Evolutionary conservation across 2,888 invertebrate species (phyloP).

Genomic region (Noctua pronuba): DNA sequence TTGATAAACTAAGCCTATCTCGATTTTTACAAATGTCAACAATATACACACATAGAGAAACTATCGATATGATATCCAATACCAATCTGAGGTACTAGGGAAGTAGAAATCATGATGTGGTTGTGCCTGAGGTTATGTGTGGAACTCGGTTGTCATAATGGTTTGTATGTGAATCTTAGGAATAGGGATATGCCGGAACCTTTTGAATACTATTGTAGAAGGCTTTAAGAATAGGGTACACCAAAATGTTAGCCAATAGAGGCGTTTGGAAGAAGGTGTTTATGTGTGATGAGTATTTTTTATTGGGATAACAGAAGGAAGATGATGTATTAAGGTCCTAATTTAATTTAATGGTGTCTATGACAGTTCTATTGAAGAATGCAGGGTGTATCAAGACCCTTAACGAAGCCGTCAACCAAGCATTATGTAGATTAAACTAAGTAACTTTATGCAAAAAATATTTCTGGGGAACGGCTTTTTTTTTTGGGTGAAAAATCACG

Average conservation of each 20-base stretch:
- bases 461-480: too few species aligned
- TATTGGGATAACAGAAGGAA: too few species aligned
- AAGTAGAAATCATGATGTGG: neutral
- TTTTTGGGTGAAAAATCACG: too few species aligned
- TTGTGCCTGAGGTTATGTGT: neutral
- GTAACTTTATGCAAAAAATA: too few species aligned
- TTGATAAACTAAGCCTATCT: slow-evolving; percentile 52
- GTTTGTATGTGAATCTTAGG: neutral
- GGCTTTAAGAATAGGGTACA: neutral
- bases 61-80: slow-evolving; percentile 15
- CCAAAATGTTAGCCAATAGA: neutral
- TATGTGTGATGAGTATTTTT: neutral
- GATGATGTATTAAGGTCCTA: neutral
- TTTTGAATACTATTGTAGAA: neutral
- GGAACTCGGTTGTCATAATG: neutral
- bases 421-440: too few species aligned
- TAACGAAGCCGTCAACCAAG: too few species aligned
- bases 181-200: neutral
- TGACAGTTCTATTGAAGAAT: neutral
- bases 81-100: slow-evolving; percentile 9
- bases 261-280: neutral
- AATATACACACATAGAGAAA: slow-evolving; percentile 24
- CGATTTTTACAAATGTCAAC: slow-evolving; percentile 29
- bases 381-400: too few species aligned
- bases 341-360: neutral